Evolutionary conservation across 2,888 invertebrate genomes (phyloP), one percentile per base, ranked within the genome.

Genomic region (Drosophila siamana): DNA sequence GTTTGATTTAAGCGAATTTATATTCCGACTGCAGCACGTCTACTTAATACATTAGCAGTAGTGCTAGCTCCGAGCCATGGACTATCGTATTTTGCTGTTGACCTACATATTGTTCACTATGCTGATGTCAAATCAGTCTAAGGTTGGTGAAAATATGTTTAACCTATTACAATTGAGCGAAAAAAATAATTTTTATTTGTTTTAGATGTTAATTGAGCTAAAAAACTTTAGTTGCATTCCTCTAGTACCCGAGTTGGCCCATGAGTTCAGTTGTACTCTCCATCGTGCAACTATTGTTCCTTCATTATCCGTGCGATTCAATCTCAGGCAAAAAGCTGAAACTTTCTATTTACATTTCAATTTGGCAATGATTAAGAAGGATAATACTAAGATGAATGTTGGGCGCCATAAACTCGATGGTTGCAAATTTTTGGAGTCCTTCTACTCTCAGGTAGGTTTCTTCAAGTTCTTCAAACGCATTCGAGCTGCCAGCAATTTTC

Each of bases 341-440:
- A n/a, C 33, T 2, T 16, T 54, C 0, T 4, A 6, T 16, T 1
- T 73, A 9, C 8, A 9, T 28, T 28, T 28, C 8, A 28, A 28
- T 28, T 9, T 28, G 11, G 28, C 9, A 1, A n/a, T 41, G 0
- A 9, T 68, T 2, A 75, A 69, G 9, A 79, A 69, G 60, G 78
- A 79, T 33, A 81, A 84, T 22, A 73, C 19, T 15, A 73, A 48
- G 44, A 26, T 81, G 5, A 78, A 47, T 26, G n/a, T 86, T 0
- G 52, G 70, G 0, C 41, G 56, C 2, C 4, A 57, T 0, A 61
- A 69, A 4, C 38, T 78, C 13, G 66, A 88, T 54, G 85, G 74
- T 7, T 88, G 88, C 52, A 69, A 74, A 3, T 71, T 69, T 7
- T 40, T 89, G 13, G 38, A 30, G 2, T 38, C 62, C 0, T 48